phyloP scores from a whole-genome alignment of 2,797 vertebrate genomes.

The Microctenopoma steveboyesi region DNA sequence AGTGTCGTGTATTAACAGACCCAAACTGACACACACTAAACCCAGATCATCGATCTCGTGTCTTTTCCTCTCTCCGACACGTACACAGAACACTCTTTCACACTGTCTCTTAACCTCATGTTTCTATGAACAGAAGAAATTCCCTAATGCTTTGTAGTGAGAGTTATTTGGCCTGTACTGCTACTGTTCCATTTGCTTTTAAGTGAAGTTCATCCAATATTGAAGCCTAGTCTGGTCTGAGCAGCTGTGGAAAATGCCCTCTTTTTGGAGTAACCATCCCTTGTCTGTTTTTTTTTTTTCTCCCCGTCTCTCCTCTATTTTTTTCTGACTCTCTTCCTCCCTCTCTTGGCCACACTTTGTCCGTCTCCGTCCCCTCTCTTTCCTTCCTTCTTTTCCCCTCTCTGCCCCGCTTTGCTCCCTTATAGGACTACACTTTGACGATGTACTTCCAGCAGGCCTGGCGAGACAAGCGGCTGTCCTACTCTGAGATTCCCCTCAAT shows the following conservation, averaged over 20 bases:
- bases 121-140: constrained; percentile 55
- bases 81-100: constrained; percentile 27
- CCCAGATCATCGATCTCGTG: constrained; percentile 36
- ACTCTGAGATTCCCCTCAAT: constrained; percentile 98
- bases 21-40: constrained; percentile 12
- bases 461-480: constrained; percentile 97
- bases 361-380: background rate
- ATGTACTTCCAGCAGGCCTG: constrained; percentile 99
- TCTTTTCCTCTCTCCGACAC: constrained; percentile 12
- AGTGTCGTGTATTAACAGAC: constrained; percentile 40
- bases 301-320: constrained; percentile 4
- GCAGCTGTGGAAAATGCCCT: constrained; percentile 37
- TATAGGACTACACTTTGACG: constrained; percentile 97
- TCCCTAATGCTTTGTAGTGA: constrained; percentile 55
- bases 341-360: constrained; percentile 4
- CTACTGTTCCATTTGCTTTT: constrained; percentile 66
- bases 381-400: background rate
- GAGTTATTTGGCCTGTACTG: constrained; percentile 41
- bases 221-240: constrained; percentile 58
- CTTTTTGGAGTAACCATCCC: constrained; percentile 53
- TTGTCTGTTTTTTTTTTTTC: constrained; percentile 21
- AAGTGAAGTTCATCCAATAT: constrained; percentile 75
- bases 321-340: background rate
- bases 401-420: constrained; percentile 32
- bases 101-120: constrained; percentile 47